Conservation (phyloP, 2,797 vertebrate genomes). For the Rhinatrema bivittatum region DNA sequence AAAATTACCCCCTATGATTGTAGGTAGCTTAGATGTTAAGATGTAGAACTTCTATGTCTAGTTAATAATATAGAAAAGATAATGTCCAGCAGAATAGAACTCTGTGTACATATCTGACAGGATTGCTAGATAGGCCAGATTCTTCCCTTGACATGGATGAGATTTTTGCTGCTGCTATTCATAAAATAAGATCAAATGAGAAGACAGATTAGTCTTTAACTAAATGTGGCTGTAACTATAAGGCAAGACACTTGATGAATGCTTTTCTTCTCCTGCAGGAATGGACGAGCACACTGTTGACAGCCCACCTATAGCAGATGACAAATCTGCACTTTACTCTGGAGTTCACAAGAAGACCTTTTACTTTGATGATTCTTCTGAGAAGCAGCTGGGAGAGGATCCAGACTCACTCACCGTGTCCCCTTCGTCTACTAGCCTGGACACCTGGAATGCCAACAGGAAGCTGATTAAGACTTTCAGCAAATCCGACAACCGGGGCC, state of each 20-base stretch:
- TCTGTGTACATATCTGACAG: too few species aligned
- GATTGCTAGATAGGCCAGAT: too few species aligned
- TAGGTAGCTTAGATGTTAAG: too few species aligned
- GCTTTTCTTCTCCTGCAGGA: constrained; percentile 33
- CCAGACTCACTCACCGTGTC: constrained; percentile 77
- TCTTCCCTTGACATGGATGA: too few species aligned
- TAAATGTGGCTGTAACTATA: too few species aligned
- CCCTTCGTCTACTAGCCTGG: constrained; percentile 83
- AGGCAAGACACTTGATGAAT: too few species aligned
- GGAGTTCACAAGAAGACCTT: constrained; percentile 86
- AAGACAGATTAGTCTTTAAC: not conserved
- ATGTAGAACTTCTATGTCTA: too few species aligned
- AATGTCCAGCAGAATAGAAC: too few species aligned
- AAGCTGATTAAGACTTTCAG: constrained; percentile 87
- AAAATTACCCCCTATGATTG: too few species aligned
- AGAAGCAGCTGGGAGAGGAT: constrained; percentile 78
- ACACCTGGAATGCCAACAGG: constrained; percentile 79
- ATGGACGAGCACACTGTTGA: constrained; percentile 73
- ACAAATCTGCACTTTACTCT: constrained; percentile 80
- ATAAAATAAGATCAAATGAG: not conserved
- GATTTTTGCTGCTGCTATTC: too few species aligned
- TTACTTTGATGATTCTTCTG: constrained; percentile 62
- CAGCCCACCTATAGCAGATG: constrained; percentile 66
- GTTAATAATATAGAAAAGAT: too few species aligned
- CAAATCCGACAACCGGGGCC: constrained; percentile 78